Conservation (phyloP, 2,797 vertebrate genomes). For the Molothrus ater region DNA sequence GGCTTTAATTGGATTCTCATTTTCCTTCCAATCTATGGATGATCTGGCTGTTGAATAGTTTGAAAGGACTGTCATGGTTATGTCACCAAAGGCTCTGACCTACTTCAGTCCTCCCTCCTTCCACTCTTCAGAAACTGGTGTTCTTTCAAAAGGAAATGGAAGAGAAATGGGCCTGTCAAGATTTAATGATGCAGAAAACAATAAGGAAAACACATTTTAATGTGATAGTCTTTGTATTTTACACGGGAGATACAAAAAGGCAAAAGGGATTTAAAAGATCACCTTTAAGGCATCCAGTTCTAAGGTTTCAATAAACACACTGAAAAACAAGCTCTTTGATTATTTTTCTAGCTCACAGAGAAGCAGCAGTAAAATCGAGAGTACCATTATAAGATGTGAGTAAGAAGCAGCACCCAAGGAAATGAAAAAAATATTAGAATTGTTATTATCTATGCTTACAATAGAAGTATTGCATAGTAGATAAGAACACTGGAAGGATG, state of each 20-base stretch:
- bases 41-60: background rate
- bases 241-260: background rate
- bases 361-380: slow-evolving; percentile 35
- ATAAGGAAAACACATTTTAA: slow-evolving; percentile 8
- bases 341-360: slow-evolving; percentile 52
- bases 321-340: slow-evolving; percentile 57
- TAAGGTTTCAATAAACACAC: slow-evolving; percentile 57
- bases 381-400: slow-evolving; percentile 44
- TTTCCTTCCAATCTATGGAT: background rate
- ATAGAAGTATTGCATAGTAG: slow-evolving; percentile 67
- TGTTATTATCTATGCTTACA: slow-evolving; percentile 77
- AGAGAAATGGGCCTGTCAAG: background rate
- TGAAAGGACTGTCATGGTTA: background rate
- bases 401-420: slow-evolving; percentile 71
- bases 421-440: slow-evolving; percentile 81
- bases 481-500: slow-evolving; percentile 68
- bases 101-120: background rate
- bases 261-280: slow-evolving; percentile 12
- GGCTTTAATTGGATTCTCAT: background rate
- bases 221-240: background rate
- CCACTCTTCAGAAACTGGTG: background rate
- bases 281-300: slow-evolving; percentile 26
- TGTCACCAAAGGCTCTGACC: background rate
- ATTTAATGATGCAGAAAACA: slow-evolving; percentile 37
- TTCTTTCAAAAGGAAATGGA: background rate